A percentile compares a stretch with the other conserved stretches of the same genome.
phyloP scores from a whole-genome alignment of 2,888 invertebrate genomes.

The Plutella xylostella region DNA sequence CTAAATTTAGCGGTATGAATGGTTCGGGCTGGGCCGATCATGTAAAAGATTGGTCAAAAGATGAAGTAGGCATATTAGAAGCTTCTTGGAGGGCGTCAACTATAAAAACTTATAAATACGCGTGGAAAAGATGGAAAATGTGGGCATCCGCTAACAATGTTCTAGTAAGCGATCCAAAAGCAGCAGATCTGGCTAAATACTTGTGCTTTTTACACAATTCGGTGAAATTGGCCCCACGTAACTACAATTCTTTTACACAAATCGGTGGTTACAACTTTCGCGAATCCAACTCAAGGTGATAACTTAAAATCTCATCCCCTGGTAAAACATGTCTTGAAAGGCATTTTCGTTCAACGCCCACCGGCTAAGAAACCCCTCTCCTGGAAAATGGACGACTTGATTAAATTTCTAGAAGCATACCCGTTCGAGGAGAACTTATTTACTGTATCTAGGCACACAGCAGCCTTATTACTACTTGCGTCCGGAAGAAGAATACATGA shows the following conservation, averaged over 20 bases:
- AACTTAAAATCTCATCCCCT: too few species aligned
- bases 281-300: too few species aligned
- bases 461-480: too few species aligned
- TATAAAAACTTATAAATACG: slow-evolving; percentile 1
- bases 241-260: background rate
- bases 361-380: too few species aligned
- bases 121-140: slow-evolving; percentile 3
- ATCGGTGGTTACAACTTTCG: too few species aligned
- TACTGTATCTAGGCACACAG: too few species aligned
- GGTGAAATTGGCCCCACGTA: background rate
- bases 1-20: slow-evolving; percentile 5
- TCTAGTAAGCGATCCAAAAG: background rate
- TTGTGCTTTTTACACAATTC: background rate
- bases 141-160: background rate
- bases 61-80: slow-evolving; percentile 2
- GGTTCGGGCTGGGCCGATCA: slow-evolving; percentile 1
- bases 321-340: too few species aligned
- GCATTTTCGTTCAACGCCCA: too few species aligned
- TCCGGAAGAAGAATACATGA: too few species aligned
- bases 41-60: background rate
- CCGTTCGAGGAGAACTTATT: background rate
- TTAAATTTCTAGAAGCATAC: background rate
- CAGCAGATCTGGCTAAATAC: background rate
- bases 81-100: too few species aligned
- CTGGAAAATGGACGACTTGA: too few species aligned